Conservation (phyloP, 2,797 vertebrate species). For the Halcyon smyrnensis region DNA sequence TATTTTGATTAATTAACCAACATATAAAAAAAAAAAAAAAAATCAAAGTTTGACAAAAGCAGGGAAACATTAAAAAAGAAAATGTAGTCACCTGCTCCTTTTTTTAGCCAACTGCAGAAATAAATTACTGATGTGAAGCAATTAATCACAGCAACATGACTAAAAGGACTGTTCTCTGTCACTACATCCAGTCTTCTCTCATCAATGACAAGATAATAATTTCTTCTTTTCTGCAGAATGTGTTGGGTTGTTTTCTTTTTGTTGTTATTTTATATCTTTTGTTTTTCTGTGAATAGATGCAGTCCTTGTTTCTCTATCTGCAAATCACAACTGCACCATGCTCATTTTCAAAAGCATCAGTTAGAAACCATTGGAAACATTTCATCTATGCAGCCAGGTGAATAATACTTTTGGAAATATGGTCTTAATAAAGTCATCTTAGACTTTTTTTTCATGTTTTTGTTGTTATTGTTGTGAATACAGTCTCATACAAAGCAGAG, state of each 20-base stretch:
- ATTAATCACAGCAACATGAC: constrained; percentile 17
- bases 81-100: background rate
- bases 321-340: background rate
- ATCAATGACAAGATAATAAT: background rate
- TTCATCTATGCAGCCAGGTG: background rate
- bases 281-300: background rate
- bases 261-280: background rate
- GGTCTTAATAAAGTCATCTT: fast-evolving
- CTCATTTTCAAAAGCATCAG: background rate
- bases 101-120: background rate
- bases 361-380: background rate
- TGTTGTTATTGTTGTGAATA: background rate
- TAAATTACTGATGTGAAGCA: background rate
- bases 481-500: background rate
- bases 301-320: background rate
- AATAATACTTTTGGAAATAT: background rate
- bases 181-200: background rate
- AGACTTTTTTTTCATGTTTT: background rate
- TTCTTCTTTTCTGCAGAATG: background rate
- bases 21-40: background rate
- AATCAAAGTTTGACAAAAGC: background rate
- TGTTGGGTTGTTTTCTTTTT: too few species aligned
- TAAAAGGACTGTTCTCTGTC: background rate
- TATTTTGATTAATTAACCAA: constrained; percentile 33
- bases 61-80: background rate